Conservation (phyloP, 1,140 invertebrate genomes). For the Drosophila pallidifrons region DNA sequence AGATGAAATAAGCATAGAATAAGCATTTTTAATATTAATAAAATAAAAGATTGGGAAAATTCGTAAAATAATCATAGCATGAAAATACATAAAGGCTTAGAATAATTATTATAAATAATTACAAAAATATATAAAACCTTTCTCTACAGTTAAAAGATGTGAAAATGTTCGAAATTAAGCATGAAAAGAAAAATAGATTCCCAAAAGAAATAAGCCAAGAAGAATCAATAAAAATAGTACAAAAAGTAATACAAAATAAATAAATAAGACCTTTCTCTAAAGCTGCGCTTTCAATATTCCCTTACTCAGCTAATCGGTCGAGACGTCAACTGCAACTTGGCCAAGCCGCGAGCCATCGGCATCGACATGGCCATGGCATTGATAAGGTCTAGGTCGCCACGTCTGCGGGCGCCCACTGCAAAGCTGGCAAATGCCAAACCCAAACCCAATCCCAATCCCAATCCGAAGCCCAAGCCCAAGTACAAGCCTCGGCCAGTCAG, state of each 20-base stretch:
- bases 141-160: no score
- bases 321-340: constrained; percentile 46
- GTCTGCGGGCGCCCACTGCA: constrained; percentile 66
- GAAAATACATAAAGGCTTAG: no score
- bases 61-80: no score
- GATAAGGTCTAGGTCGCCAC: constrained; percentile 62
- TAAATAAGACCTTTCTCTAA: constrained; percentile 4
- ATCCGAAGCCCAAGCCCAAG: not conserved
- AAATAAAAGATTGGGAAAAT: no score
- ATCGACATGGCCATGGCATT: constrained; percentile 29
- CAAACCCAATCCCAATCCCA: not conserved
- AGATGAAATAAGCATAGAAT: no score
- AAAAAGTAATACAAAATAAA: not conserved
- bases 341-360: not conserved
- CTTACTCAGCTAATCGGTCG: constrained; percentile 23
- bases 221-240: no score
- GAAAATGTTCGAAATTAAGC: no score
- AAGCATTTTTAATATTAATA: no score
- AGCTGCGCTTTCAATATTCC: not conserved
- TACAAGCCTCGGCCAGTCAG: constrained; percentile 7
- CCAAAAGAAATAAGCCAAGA: no score
- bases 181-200: no score
- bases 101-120: no score
- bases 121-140: no score
- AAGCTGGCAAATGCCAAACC: constrained; percentile 24